Evolutionary conservation across 2,113 vertebrate genomes (phyloP), one percentile per base, ranked within the genome.

Genomic region (Chloropsis hardwickii): DNA sequence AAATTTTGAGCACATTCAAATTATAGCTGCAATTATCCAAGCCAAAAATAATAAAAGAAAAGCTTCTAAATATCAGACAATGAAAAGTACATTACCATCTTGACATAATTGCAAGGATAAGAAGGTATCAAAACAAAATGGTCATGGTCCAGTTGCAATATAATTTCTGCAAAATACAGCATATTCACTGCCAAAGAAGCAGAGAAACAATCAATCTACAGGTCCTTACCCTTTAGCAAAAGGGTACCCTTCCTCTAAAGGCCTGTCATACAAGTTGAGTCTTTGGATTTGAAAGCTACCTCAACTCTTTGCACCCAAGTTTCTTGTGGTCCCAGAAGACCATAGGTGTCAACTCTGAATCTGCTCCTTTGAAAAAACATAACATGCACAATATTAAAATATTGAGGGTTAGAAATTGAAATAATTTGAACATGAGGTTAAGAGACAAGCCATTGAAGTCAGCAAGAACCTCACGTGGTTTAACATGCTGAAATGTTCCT

Each of bases 281-380:
- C 27, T 76, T 67, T 48, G 22, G 28, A 74, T 60, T 47, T 23
- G 44, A 92, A 88, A 90, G n/a, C 31, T 60, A 37, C 24, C 31
- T 80, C n/a, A 31, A 53, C 9, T 33, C 48, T 23, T 71, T 56
- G 50, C 15, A 73, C 8, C 4, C 8, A 64, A 57, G 21, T 10
- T 76, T 7, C 39, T 35, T 39, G 16, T 20, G 40, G 33, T 82
- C 17, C 71, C 40, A 61, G 28, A 88, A 86, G 48, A 47, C 6
- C 9, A 22, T 0, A 51, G 17, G 3, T n/a, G 7, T 12, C 9
- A 84, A 58, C 9, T 14, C 7, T 40, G n/a, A 39, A 65, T n/a
- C 17, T 51, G 6, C 12, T 78, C 23, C 53, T 70, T 28, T 14
- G 5, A 57, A 61, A 71, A 81, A 72, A 79, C 8, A 4, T 18